A percentile compares a stretch with the other conserved stretches of the same genome.
These are phyloP conservation scores for Saiga tatarica DNA, from an alignment of 2,113 vertebrate species.

Conservation along the genomic window DNA sequence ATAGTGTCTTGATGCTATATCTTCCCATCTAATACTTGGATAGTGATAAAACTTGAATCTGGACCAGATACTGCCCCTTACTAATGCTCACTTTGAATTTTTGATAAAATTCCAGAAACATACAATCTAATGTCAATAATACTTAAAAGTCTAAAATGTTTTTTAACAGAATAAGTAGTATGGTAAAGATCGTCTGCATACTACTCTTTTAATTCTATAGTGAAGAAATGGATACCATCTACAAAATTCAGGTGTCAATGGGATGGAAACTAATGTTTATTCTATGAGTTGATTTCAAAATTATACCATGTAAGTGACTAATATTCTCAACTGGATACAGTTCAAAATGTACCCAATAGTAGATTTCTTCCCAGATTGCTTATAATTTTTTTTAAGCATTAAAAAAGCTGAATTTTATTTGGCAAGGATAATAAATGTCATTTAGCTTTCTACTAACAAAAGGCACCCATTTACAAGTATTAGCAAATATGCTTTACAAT, in stretches of 20 bases:
- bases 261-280: conserved; percentile 15
- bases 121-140: background rate
- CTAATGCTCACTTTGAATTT: background rate
- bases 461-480: background rate
- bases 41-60: background rate
- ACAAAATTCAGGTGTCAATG: background rate
- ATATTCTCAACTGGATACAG: background rate
- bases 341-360: conserved; percentile 35
- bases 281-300: conserved; percentile 52
- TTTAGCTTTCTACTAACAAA: conserved; percentile 9
- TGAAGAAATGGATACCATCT: background rate
- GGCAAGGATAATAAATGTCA: conserved; percentile 16
- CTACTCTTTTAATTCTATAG: background rate
- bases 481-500: conserved; percentile 10
- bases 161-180: background rate
- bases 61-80: background rate
- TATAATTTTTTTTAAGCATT: conserved; percentile 30
- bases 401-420: conserved; percentile 44
- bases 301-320: conserved; percentile 43
- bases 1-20: background rate
- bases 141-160: background rate
- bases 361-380: conserved; percentile 38
- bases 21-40: background rate
- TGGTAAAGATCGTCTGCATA: background rate
- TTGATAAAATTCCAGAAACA: background rate